These are phyloP conservation scores for Pseudotriccus pelzelni DNA, from an alignment of 2,797 vertebrate species.

Conservation along the genomic window DNA sequence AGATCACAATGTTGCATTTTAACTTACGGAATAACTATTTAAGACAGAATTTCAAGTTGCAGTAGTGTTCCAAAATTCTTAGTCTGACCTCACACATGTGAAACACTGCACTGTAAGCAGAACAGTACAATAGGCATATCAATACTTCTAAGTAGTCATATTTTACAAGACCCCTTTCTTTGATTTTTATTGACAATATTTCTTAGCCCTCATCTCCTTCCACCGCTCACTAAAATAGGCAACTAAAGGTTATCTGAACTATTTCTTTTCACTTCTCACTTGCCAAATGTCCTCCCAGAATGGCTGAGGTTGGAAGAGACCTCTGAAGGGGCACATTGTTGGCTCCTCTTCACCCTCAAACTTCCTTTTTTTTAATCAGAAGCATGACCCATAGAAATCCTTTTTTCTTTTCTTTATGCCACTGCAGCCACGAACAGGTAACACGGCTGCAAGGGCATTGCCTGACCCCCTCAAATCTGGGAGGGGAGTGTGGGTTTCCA, in stretches of 20 bases:
- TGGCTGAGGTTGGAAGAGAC: not conserved
- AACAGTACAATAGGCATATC: not conserved
- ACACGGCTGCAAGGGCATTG: accelerated
- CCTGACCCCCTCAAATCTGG: not conserved
- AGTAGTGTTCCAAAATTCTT: not conserved
- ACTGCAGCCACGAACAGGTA: not conserved
- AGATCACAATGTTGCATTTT: not conserved
- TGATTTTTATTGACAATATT: not conserved
- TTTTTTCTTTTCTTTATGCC: not conserved
- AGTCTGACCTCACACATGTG: not conserved
- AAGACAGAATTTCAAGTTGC: not conserved
- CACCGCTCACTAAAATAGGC: not conserved
- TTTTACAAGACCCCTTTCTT: not conserved
- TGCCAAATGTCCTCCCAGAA: not conserved
- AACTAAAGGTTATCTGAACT: not conserved
- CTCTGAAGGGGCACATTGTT: not conserved
- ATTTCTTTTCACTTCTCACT: not conserved
- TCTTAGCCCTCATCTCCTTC: not conserved
- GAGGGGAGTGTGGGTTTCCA: not conserved
- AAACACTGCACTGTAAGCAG: not conserved
- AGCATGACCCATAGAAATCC: not conserved
- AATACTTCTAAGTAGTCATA: not conserved
- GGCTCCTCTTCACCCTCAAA: not conserved
- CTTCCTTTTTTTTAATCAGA: not conserved
- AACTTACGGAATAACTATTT: not conserved